Conservation (phyloP, 2,797 vertebrate species). For the Spea hammondii region DNA sequence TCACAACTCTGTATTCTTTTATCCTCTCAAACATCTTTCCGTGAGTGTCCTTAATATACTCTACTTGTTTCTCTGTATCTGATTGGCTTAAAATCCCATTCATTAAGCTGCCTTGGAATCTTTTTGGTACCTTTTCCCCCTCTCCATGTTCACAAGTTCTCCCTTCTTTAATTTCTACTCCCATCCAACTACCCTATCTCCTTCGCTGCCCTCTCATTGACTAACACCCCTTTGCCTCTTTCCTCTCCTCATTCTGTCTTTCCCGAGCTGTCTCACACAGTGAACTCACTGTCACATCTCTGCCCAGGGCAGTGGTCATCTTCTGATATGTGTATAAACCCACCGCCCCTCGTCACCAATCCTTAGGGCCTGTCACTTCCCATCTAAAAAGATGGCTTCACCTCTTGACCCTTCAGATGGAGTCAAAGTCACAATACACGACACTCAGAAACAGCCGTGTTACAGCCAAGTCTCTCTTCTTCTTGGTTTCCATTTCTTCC, state of each 20-base stretch:
- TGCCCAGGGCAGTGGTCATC: slow-evolving; percentile 23
- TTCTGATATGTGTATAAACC: background rate
- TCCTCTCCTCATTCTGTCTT: slow-evolving; percentile 1
- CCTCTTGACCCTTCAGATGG: slow-evolving; percentile 17
- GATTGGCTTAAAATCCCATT: no score
- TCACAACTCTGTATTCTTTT: no score
- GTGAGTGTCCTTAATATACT: no score
- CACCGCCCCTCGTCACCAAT: slow-evolving; percentile 3
- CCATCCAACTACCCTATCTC: background rate
- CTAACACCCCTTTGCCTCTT: background rate
- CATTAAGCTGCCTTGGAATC: no score
- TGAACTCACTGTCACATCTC: slow-evolving; percentile 12
- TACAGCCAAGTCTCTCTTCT: slow-evolving; percentile 1
- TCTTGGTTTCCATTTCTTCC: background rate
- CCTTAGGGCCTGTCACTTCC: slow-evolving; percentile 22
- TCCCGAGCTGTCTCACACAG: background rate
- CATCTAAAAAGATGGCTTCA: slow-evolving; percentile 6
- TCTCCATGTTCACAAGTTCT: slow-evolving; percentile 1
- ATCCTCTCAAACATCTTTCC: no score
- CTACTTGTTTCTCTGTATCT: no score
- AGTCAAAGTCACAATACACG: slow-evolving; percentile 1
- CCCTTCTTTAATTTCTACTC: background rate
- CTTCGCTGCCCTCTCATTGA: background rate
- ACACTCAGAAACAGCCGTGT: background rate
- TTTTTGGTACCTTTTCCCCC: no score